Conservation (phyloP, 2,888 invertebrate species). For the Miltochrista miniata region DNA sequence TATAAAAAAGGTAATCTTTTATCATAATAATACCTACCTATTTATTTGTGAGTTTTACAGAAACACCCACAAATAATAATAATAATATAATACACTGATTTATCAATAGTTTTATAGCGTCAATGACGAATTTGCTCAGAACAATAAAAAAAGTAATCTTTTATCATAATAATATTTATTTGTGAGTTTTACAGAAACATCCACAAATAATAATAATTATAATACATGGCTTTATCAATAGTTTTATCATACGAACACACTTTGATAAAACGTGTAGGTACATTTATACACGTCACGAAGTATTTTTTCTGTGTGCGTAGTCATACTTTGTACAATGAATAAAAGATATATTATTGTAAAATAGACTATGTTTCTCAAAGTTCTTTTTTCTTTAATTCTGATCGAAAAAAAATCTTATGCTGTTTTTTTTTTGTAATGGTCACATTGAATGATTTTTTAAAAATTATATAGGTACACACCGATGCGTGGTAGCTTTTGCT, state of each 20-base stretch:
- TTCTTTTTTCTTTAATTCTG: neutral
- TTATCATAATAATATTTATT: too few species aligned
- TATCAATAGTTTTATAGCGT: conserved; percentile 2
- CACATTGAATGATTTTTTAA: too few species aligned
- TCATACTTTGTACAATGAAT: neutral
- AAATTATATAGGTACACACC: too few species aligned
- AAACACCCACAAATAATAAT: neutral
- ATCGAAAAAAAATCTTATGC: too few species aligned
- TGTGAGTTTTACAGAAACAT: conserved; percentile 1
- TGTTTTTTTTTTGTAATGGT: too few species aligned
- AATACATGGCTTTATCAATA: neutral
- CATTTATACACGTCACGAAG: neutral
- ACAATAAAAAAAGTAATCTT: too few species aligned
- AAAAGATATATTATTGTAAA: neutral
- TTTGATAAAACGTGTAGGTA: neutral
- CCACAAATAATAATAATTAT: conserved; percentile 1
- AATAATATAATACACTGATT: neutral
- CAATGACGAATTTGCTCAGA: too few species aligned
- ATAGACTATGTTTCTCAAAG: neutral
- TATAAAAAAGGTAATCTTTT: too few species aligned
- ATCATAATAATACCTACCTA: too few species aligned
- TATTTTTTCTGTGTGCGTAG: neutral
- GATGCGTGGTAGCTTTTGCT: too few species aligned
- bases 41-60: neutral
- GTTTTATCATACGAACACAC: neutral